Conservation (phyloP, 1,140 invertebrate genomes). For the Oppia nitens region DNA sequence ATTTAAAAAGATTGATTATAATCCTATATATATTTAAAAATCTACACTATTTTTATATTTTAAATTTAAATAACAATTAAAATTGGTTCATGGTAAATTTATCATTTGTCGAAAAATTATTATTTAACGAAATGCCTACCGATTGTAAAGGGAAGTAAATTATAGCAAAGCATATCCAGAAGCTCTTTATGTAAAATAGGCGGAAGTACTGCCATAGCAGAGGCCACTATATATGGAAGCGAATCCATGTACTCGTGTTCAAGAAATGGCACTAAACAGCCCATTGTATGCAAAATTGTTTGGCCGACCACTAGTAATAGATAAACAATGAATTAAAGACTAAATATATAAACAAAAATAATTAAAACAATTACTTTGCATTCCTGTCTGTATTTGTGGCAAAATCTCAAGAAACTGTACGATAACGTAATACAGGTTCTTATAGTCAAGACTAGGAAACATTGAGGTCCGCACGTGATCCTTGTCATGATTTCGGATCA, state of each 20-base stretch:
- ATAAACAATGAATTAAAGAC: conserved; percentile 8
- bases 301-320: conserved; percentile 62
- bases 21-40: no score
- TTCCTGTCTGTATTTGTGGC: conserved; percentile 54
- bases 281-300: conserved; percentile 69
- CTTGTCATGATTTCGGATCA: conserved; percentile 64
- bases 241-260: conserved; percentile 90
- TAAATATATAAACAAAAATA: conserved; percentile 21
- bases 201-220: conserved; percentile 79
- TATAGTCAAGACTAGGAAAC: conserved; percentile 89
- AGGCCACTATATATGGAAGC: conserved; percentile 80
- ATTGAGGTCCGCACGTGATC: conserved; percentile 67
- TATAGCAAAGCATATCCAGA: conserved; percentile 84
- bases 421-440: conserved; percentile 49
- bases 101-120: no score
- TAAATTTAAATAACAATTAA: no score
- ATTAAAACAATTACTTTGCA: conserved; percentile 41
- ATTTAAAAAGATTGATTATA: no score
- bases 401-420: conserved; percentile 65
- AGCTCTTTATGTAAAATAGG: conserved; percentile 79
- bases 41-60: no score
- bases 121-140: not conserved
- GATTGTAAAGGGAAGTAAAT: conserved; percentile 88
- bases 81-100: no score
- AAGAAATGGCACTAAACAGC: conserved; percentile 83